phyloP scores from a whole-genome alignment of 2,888 invertebrate species.

The Eupithecia pulchellata region DNA sequence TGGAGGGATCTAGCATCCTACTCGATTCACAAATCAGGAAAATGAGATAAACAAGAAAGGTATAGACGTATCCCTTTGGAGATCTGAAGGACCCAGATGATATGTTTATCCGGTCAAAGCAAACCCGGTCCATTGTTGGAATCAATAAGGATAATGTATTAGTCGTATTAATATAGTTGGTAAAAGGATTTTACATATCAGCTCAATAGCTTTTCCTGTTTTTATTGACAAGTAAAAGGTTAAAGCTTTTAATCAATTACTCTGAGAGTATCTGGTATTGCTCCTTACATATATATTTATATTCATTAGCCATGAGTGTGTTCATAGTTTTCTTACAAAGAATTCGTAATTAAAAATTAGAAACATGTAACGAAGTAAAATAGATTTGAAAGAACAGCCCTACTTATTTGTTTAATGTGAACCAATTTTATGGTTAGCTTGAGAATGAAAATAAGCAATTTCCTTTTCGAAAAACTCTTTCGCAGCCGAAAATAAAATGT shows the following conservation, averaged over 20 bases:
- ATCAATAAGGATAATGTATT: constrained; percentile 80
- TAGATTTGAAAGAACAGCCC: not conserved
- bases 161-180: constrained; percentile 72
- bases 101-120: constrained; percentile 75
- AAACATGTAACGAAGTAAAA: not conserved
- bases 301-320: not conserved
- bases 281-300: not conserved
- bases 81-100: constrained; percentile 66
- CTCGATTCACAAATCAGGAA: constrained; percentile 70
- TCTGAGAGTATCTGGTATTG: constrained; percentile 1
- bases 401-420: constrained; percentile 31
- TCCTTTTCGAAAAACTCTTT: constrained; percentile 11
- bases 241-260: constrained; percentile 15
- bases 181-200: constrained; percentile 49
- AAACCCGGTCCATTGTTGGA: constrained; percentile 67
- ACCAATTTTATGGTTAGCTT: constrained; percentile 39
- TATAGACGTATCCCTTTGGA: constrained; percentile 66
- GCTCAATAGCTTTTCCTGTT: constrained; percentile 22
- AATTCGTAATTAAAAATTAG: not conserved
- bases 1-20: not conserved
- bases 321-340: not conserved
- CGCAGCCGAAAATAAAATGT: constrained; percentile 9
- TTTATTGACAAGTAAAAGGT: constrained; percentile 15
- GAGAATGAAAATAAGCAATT: constrained; percentile 38
- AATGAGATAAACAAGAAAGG: constrained; percentile 82